Percentiles rank a stretch among this genome's conserved stretches.
Conservation (phyloP, 2,113 vertebrate species). For the Puffinus mauretanicus region DNA sequence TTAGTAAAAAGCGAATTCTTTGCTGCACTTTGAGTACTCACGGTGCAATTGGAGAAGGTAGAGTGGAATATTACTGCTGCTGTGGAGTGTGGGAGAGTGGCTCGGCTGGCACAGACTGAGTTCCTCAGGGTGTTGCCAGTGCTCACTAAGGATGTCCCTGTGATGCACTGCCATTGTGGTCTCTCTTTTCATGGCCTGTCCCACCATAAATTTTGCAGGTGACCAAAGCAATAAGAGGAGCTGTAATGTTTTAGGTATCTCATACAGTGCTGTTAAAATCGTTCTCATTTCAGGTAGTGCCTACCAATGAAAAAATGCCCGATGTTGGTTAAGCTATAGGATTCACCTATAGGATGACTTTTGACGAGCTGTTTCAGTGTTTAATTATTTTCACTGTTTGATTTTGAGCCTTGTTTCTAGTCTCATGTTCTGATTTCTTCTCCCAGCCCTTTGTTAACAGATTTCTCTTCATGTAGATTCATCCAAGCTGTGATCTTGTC, state of each 20-base stretch:
- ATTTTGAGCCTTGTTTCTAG: neutral
- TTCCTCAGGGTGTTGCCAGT: neutral
- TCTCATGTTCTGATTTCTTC: neutral
- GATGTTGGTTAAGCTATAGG: neutral
- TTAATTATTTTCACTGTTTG: neutral
- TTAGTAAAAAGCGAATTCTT: neutral
- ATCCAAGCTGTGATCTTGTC: neutral
- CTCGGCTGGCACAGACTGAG: neutral
- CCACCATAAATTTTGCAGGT: neutral
- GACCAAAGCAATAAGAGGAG: neutral
- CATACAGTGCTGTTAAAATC: neutral
- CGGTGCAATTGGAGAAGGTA: neutral
- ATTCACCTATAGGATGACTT: neutral
- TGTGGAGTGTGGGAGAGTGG: neutral
- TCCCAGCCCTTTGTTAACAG: neutral
- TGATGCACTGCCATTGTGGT: accelerated
- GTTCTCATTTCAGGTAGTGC: neutral
- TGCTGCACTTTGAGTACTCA: neutral
- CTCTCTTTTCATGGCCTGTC: neutral
- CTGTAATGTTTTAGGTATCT: neutral
- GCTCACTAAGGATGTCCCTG: neutral
- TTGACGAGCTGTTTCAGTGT: neutral
- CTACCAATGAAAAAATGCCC: neutral
- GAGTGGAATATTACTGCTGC: neutral
- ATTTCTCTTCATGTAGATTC: neutral